Evolutionary conservation across 2,888 invertebrate species (phyloP), one percentile per base, ranked within the genome.

Genomic region (Cantharis rustica): DNA sequence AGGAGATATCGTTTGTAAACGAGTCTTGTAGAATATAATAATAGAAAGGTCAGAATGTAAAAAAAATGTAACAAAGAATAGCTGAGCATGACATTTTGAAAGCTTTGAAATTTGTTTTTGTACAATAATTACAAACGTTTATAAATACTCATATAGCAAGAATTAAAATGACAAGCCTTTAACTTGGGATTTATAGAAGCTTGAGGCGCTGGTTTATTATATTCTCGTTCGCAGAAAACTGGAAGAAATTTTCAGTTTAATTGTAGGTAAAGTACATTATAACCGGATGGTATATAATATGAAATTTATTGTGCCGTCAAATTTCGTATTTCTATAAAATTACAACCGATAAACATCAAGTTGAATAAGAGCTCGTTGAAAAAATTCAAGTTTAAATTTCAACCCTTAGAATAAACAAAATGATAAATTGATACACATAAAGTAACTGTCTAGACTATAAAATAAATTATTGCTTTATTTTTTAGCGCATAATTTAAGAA

Each of bases 101-200:
- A 75, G 20, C 10, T 61, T 31, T 61, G 71, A 68, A 71, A 68
- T 71, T 75, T 75, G 68, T 71, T 75, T 66, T 23, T 31, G 75
- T 31, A 17, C 16, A 64, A 70, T 74, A 75, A 75, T 75, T 75
- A 75, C 71, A 62, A 61, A 47, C 75, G 66, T 68, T 75, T 68
- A 62, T 17, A 62, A 71, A 75, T 75, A 75, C 71, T 75, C 71
- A 71, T 71, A 71, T 68, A 71, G 68, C 68, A 62, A 71, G 71
- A 75, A 75, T 75, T 75, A 71, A 75, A 75, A 75, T 68, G 26
- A 68, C 27, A 75, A 71, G 68, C 71, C 64, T 71, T 71, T 71
- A 75, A 75, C 71, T 75, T 71, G 61, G 62, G 71, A 68, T 71
- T 71, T 71, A 75, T 71, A 16, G 23, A 66, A 66, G 16, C 66